phyloP scores from a whole-genome alignment of 2,888 invertebrate species.

The Caenorhabditis imperialis region DNA sequence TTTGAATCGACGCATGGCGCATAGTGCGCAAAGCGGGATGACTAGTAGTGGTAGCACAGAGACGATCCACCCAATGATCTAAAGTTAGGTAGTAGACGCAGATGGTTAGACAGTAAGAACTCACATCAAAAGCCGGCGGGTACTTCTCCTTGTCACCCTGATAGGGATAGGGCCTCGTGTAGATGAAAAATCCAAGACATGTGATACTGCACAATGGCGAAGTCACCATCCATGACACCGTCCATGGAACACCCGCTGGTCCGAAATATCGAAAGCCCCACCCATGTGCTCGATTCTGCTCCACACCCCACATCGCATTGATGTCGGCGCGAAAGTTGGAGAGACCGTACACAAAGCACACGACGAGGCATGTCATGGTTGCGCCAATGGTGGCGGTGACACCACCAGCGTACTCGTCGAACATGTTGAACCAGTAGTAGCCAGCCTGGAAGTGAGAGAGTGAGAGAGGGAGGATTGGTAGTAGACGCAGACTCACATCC shows the following conservation, averaged over 20 bases:
- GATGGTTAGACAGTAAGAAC: no score
- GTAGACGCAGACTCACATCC: conserved; percentile 41
- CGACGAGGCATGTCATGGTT: not conserved
- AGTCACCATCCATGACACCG: no score
- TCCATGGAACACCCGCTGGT: no score
- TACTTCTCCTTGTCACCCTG: not conserved
- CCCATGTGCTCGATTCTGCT: not conserved
- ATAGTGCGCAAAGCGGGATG: no score
- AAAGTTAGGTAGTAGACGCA: no score
- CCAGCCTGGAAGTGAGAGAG: conserved; percentile 29
- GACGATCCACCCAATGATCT: no score
- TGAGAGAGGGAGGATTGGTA: no score
- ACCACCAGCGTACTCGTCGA: conserved; percentile 46
- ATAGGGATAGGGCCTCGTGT: not conserved
- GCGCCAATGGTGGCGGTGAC: not conserved
- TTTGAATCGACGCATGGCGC: no score
- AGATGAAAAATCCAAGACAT: no score
- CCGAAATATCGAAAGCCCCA: no score
- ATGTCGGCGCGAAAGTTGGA: conserved; percentile 18
- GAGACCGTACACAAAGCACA: conserved; percentile 9
- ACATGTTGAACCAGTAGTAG: conserved; percentile 49
- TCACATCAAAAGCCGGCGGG: conserved; percentile 4
- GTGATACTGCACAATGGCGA: no score
- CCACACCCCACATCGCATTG: conserved; percentile 9
- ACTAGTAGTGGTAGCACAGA: no score